phyloP scores from a whole-genome alignment of 2,113 vertebrate species.

The Myrmecobius fasciatus region DNA sequence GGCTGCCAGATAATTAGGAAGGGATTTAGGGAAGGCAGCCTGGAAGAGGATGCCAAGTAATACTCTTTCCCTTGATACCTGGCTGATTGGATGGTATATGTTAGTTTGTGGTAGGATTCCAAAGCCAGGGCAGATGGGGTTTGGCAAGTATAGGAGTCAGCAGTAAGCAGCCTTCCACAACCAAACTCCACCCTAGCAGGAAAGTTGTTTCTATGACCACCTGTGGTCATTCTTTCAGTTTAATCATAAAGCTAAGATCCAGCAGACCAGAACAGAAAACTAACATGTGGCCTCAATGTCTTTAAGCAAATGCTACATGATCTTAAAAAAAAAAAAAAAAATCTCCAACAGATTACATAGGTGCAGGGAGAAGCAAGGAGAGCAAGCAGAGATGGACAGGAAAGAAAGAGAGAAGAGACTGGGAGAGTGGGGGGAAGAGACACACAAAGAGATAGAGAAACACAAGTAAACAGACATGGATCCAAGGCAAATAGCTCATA shows the following conservation, averaged over 20 bases:
- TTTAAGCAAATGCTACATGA: background rate
- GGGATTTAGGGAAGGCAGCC: background rate
- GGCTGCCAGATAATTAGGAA: background rate
- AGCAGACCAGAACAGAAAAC: background rate
- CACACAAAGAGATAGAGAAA: too few species aligned
- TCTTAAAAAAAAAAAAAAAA: background rate
- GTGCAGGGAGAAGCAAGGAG: background rate
- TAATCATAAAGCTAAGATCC: background rate
- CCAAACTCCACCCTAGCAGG: background rate
- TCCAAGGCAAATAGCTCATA: background rate
- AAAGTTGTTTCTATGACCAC: background rate
- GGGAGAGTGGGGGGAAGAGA: background rate
- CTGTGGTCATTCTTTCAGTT: background rate
- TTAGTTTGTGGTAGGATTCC: background rate
- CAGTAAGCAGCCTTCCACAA: background rate
- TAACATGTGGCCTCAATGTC: background rate
- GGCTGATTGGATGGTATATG: background rate
- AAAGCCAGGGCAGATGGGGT: background rate
- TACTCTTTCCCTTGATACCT: background rate
- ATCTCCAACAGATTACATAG: background rate
- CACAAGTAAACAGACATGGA: background rate
- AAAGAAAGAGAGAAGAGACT: background rate
- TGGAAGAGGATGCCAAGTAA: background rate
- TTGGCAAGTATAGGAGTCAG: background rate
- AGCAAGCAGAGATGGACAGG: background rate